These are phyloP conservation scores for Phymastichus coffea DNA, from an alignment of 1,140 invertebrate species.

Conservation along the genomic window DNA sequence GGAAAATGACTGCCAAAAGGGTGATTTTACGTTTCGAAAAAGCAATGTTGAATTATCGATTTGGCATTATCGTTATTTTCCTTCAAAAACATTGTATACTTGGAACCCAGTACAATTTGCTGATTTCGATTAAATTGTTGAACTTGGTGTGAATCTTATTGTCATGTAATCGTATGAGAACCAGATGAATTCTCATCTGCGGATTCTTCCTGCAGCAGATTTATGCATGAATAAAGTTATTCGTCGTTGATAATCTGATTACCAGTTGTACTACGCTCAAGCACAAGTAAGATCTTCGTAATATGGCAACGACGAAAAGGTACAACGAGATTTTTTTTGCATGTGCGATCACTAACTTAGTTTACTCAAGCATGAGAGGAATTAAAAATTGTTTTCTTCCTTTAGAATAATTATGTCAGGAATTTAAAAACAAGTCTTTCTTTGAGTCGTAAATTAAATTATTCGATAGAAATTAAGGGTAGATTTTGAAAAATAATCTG, in stretches of 20 bases:
- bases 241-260: not conserved
- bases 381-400: no score
- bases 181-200: not conserved
- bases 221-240: not conserved
- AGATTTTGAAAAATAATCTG: no score
- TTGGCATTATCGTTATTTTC: no score
- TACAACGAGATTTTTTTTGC: not conserved
- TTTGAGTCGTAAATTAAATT: no score
- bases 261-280: not conserved
- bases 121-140: constrained; percentile 5
- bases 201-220: not conserved
- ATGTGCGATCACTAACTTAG: not conserved
- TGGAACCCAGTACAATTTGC: not conserved
- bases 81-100: not conserved
- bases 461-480: no score
- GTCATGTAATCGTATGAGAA: not conserved
- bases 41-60: not conserved
- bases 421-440: no score
- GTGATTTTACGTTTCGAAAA: not conserved
- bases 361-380: no score
- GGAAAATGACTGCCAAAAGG: not conserved
- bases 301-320: constrained; percentile 5
- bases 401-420: no score
- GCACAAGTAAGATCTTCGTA: not conserved
- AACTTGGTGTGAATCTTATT: not conserved